Evolutionary conservation across 2,888 invertebrate genomes (phyloP).

Genomic region (Syritta pipiens): DNA sequence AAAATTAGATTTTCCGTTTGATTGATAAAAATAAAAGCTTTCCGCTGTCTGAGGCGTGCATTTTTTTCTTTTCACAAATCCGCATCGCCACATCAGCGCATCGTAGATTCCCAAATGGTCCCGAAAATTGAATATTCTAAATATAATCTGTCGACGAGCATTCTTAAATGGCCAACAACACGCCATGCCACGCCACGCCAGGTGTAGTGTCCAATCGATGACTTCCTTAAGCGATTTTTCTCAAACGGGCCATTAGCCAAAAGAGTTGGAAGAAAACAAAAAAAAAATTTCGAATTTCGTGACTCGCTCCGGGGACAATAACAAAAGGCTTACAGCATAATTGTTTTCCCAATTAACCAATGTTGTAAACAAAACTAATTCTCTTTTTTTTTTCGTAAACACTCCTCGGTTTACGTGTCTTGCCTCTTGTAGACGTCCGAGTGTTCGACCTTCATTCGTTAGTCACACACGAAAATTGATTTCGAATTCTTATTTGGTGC

Average conservation of each 20-base stretch:
- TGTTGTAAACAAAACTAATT: conserved; percentile 17
- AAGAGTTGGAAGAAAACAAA: not conserved
- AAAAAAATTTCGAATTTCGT: not conserved
- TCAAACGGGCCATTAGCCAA: not conserved
- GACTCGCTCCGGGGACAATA: too few species aligned
- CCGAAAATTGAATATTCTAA: not conserved
- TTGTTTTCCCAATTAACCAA: conserved; percentile 13
- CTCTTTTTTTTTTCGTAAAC: not conserved
- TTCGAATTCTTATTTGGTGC: not conserved
- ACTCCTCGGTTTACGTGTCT: conserved; percentile 1
- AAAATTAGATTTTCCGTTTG: not conserved
- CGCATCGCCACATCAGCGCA: too few species aligned
- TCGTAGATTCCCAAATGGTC: not conserved
- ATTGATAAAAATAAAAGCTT: not conserved
- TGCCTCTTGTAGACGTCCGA: not conserved
- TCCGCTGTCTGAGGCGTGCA: too few species aligned
- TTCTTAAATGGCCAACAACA: conserved; percentile 1
- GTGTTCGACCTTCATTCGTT: not conserved
- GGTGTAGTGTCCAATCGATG: conserved; percentile 22
- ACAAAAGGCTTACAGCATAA: conserved; percentile 12
- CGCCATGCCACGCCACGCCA: not conserved
- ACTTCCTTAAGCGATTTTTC: conserved; percentile 30
- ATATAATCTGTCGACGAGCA: not conserved
- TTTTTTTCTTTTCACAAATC: too few species aligned
- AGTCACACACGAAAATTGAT: not conserved